phyloP scores from a whole-genome alignment of 2,113 vertebrate species.

The Herpailurus yagouaroundi region DNA sequence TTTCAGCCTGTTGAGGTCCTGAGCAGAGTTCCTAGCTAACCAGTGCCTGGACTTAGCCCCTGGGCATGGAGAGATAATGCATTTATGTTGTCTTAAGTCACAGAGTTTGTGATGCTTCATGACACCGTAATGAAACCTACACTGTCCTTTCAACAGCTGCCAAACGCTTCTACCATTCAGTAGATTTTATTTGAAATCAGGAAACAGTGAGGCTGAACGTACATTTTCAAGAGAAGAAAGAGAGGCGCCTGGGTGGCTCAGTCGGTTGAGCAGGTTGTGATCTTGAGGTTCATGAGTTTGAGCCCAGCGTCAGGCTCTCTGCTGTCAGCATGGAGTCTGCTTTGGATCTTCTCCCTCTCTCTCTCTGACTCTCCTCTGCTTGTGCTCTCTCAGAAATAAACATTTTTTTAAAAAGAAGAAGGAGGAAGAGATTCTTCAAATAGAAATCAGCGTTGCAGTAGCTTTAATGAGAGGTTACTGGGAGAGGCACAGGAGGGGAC shows the following conservation, averaged over 20 bases:
- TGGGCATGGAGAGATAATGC: neutral
- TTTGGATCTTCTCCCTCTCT: too few relatives aligned
- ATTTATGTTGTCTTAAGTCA: neutral
- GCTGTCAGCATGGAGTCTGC: too few relatives aligned
- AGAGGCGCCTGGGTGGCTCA: too few relatives aligned
- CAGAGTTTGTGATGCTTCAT: neutral
- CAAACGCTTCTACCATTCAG: neutral
- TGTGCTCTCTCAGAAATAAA: too few relatives aligned
- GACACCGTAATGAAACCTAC: neutral
- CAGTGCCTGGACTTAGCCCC: accelerated
- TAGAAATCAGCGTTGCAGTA: neutral
- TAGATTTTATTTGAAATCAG: neutral
- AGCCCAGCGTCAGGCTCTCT: too few relatives aligned
- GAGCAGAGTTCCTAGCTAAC: neutral
- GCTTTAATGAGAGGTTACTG: neutral
- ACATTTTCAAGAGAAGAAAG: neutral
- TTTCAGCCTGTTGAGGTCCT: neutral
- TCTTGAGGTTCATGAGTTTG: too few relatives aligned
- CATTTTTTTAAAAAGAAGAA: neutral
- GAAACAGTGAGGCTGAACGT: neutral
- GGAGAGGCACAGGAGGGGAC: neutral
- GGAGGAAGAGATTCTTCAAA: neutral
- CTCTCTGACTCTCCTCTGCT: too few relatives aligned
- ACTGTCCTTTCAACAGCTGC: neutral
- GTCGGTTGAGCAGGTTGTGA: too few relatives aligned